Percentiles rank a stretch among this genome's conserved stretches.
Conservation (phyloP, 2,888 invertebrate genomes). For the Pycnomerus fuliginosus region DNA sequence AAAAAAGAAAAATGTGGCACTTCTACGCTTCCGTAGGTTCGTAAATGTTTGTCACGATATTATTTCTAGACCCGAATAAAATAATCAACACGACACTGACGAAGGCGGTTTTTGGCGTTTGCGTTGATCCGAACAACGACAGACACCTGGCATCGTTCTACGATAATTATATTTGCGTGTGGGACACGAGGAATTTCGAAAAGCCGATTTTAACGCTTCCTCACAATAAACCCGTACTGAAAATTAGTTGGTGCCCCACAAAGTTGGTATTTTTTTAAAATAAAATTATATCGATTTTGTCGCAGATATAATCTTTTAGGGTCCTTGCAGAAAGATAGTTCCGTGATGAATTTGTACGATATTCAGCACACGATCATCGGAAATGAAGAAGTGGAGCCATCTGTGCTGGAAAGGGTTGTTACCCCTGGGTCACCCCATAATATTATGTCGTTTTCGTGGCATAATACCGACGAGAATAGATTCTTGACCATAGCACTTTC, state of each 20-base stretch:
- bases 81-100: slow-evolving; percentile 68
- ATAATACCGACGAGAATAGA: slow-evolving; percentile 76
- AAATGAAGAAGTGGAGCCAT: slow-evolving; percentile 74
- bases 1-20: too few relatives aligned
- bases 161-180: slow-evolving; percentile 79
- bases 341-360: slow-evolving; percentile 79
- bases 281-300: slow-evolving; percentile 45
- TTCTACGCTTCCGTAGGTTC: too few relatives aligned
- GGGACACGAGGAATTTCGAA: slow-evolving; percentile 87
- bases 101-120: slow-evolving; percentile 81
- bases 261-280: slow-evolving; percentile 55
- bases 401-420: slow-evolving; percentile 72
- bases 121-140: slow-evolving; percentile 75
- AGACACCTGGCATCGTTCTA: slow-evolving; percentile 81
- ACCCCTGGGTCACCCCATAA: slow-evolving; percentile 52
- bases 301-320: slow-evolving; percentile 72
- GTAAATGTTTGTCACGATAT: too few relatives aligned
- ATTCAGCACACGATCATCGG: slow-evolving; percentile 70
- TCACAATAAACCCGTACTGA: slow-evolving; percentile 68
- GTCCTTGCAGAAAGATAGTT: slow-evolving; percentile 77
- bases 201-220: slow-evolving; percentile 76
- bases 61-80: slow-evolving; percentile 66
- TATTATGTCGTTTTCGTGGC: slow-evolving; percentile 84
- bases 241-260: slow-evolving; percentile 88
- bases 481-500: slow-evolving; percentile 66